Base-by-base conservation (phyloP, 2,113 vertebrate species). In the Aegithalos caudatus region DNA sequence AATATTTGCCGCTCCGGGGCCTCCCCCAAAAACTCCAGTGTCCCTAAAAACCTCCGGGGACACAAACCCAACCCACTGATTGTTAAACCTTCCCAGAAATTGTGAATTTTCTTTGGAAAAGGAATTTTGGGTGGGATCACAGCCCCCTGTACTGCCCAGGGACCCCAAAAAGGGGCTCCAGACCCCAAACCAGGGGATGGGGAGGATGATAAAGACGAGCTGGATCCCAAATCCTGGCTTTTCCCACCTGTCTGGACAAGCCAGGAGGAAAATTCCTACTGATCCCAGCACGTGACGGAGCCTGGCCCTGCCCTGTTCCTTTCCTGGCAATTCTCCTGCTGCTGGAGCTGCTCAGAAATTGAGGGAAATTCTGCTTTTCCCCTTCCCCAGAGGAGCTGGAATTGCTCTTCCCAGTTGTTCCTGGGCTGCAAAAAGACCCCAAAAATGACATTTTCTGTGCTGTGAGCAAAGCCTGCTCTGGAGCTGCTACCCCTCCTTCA, bases 211-310 rank as follows among this genome's bases (percentile, higher is more conserved):
- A 10, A 24, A 50, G 62, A 79, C 2, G 8, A 45, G 38, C 10
- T 28, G 51, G 57, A 76, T 87, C 81, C 62, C 4, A 8, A 14
- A 8, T 44, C 45, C 35, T 5, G 0, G 33, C 40, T 60, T 21
- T 74, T 51, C 42, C 25, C 37, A 33, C 91, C 82, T 62, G 90
- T 27, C 88, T 25, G 73, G 90, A 35, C n/a, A 42, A 77, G 88
- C 67, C 20, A 2, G 28, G 1, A 29, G 82, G 61, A 37, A 38
- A 72, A 44, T 47, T 45, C 44, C 4, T 70, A 58, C 72, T 3
- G 5, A 65, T 51, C 42, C 9, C 65, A 7, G 77, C 54, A 70
- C 18, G 7, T 48, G 78, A 91, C 1, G 0, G 15, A 12, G 29
- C 29, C n/a, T 0, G 22, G 87, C 64, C 58, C 93, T 79, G 81